Evolutionary conservation across 2,797 vertebrate genomes (phyloP).

Genomic region (Florisuga fusca): DNA sequence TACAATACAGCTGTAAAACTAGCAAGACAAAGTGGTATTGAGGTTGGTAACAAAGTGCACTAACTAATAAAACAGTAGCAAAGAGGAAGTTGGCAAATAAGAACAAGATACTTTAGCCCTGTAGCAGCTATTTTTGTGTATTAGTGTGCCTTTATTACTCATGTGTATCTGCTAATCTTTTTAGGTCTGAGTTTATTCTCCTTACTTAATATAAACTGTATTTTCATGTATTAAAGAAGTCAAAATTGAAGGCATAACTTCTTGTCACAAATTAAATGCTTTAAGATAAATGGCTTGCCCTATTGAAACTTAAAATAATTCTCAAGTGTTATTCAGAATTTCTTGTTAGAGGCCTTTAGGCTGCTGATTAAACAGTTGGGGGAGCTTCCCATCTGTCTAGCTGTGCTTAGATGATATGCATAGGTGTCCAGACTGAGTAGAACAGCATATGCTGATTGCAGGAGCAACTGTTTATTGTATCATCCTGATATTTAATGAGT

Average conservation of each 20-base stretch:
- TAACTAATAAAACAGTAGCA: background rate
- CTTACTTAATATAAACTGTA: background rate
- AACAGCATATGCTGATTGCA: background rate
- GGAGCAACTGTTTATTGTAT: background rate
- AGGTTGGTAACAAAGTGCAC: slow-evolving; percentile 79
- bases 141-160: background rate
- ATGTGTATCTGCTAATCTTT: background rate
- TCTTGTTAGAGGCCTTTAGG: background rate
- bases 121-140: background rate
- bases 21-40: slow-evolving; percentile 95
- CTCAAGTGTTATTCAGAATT: background rate
- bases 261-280: background rate
- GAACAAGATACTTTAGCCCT: background rate
- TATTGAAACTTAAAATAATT: background rate
- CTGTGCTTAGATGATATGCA: background rate
- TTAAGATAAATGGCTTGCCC: background rate
- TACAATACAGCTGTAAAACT: slow-evolving; percentile 98
- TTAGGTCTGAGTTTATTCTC: background rate
- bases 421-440: slow-evolving; percentile 33
- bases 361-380: slow-evolving; percentile 30
- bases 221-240: background rate
- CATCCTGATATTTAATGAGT: background rate
- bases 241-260: background rate
- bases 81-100: background rate
- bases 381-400: slow-evolving; percentile 32